Base-by-base conservation (phyloP, 2,797 vertebrate genomes). In the Notolepis coatsorum region DNA sequence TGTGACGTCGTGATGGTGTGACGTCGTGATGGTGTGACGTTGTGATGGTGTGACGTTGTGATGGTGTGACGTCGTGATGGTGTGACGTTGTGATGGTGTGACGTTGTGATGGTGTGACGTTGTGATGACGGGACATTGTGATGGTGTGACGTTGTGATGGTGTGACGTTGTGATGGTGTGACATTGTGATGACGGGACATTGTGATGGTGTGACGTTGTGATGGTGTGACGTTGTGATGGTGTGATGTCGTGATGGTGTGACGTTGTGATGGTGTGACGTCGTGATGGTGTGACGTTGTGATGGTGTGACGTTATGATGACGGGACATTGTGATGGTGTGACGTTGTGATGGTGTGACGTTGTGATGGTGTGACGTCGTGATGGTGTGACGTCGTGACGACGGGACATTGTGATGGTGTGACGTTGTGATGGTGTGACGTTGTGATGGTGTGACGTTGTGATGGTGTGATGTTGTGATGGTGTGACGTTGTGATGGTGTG, bases 211-310 rank as follows among this genome's bases (percentile, higher is more conserved):
- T 57, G 74, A 67, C 68, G 59, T 58, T 66, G 47, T 73, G 53
- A 80, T 72, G 48, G 52, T 79, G 37, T 57, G 74, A 67, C 68
- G 59, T 58, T 66, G 47, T 73, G 53, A 80, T 72, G 48, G 52
- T n/a, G n/a, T n/a, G n/a, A n/a, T n/a, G n/a, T n/a, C n/a, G n/a
- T n/a, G n/a, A n/a, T n/a, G n/a, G 45, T 79, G 37, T 57, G 74
- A 67, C 68, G 59, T 58, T 66, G 47, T 73, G 53, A 80, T 72
- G 48, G 52, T 79, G 37, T 57, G 74, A 67, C 68, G 59, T 58
- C 65, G 47, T 73, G 53, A 80, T 72, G 48, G 52, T 79, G 37
- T 57, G 74, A 67, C 68, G 59, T 58, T 66, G 47, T 73, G 53
- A 80, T 72, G 48, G 52, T 79, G 37, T 57, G 74, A 67, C 68